phyloP scores from a whole-genome alignment of 2,797 vertebrate species.

The Enteromius viviparus region DNA sequence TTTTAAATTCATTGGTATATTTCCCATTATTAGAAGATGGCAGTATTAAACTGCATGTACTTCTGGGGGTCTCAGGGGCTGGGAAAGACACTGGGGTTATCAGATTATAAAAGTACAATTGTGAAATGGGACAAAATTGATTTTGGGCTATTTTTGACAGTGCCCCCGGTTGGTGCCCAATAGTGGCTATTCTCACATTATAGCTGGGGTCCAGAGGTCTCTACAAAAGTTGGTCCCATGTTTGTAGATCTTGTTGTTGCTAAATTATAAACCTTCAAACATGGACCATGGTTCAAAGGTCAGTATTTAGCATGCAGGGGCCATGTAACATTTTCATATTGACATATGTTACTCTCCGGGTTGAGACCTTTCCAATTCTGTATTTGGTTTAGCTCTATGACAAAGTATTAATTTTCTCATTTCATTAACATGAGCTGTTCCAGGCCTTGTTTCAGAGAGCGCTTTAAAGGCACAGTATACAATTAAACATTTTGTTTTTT shows the following conservation, averaged over 20 bases:
- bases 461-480: not conserved
- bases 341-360: not conserved
- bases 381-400: not conserved
- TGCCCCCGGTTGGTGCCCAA: not conserved
- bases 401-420: not conserved
- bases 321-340: no score
- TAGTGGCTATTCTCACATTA: not conserved
- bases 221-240: not conserved
- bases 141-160: not conserved
- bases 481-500: not conserved
- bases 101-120: not conserved
- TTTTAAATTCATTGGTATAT: not conserved
- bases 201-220: conserved; percentile 8
- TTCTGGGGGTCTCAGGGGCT: not conserved
- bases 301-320: not conserved
- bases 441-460: not conserved
- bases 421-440: not conserved
- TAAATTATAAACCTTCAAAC: not conserved
- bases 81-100: not conserved
- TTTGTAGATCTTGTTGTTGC: conserved; percentile 5
- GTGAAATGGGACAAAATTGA: not conserved
- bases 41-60: not conserved
- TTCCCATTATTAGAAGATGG: not conserved
- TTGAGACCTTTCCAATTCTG: not conserved
- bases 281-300: not conserved